These are phyloP conservation scores for Pseudocheirus occidentalis DNA, from an alignment of 2,797 vertebrate species.

Conservation along the genomic window DNA sequence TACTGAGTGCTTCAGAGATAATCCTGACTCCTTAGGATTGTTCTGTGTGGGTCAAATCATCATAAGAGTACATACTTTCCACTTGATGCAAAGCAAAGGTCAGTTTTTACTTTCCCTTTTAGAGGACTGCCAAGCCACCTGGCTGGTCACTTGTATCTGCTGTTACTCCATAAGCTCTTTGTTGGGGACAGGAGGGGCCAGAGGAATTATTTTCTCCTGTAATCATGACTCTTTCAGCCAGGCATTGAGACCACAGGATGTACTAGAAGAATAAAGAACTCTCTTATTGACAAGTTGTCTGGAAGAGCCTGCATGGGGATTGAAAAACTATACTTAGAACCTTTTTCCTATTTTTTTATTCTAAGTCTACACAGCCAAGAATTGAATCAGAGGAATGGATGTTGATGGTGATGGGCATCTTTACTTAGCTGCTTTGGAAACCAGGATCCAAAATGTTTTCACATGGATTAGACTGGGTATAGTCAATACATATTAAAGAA, in stretches of 20 bases:
- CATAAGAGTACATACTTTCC: not conserved
- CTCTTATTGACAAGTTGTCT: not conserved
- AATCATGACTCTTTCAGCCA: not conserved
- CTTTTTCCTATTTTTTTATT: not conserved
- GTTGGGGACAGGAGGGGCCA: not conserved
- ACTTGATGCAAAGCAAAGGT: slow-evolving; percentile 17
- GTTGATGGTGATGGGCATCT: not conserved
- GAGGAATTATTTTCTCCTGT: not conserved
- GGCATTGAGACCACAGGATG: not conserved
- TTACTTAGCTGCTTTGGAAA: not conserved
- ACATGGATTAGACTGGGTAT: not conserved
- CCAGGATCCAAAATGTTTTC: not conserved
- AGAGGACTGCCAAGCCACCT: not conserved
- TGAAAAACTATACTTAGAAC: not conserved
- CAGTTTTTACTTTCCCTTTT: not conserved
- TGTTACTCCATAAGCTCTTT: not conserved
- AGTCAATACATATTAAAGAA: slow-evolving; percentile 12
- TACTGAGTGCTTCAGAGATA: slow-evolving; percentile 23
- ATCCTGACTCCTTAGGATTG: slow-evolving; percentile 24
- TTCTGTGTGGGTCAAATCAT: slow-evolving; percentile 15
- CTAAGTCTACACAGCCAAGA: not conserved
- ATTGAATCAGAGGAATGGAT: not conserved
- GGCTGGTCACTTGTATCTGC: not conserved
- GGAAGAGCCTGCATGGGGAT: not conserved
- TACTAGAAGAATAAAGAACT: not conserved